Evolutionary conservation across 2,888 invertebrate genomes (phyloP), one percentile per base, ranked within the genome.

Genomic region (Empis stercorea): DNA sequence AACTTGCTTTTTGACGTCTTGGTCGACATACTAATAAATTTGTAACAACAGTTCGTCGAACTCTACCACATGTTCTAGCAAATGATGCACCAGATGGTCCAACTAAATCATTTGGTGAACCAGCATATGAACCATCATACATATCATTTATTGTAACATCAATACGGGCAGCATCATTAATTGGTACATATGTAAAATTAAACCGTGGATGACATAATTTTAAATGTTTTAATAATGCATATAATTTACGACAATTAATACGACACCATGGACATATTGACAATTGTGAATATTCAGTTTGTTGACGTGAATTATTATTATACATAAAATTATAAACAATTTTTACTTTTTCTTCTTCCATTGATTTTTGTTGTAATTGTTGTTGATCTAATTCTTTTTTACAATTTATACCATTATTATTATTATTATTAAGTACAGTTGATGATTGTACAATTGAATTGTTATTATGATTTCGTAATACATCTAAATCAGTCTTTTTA

Each of bases 261-360:
- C 86, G 86, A 66, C 96, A 96, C 95, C 95, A 96, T 1, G 96
- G 95, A 64, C 96, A 96, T 62, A 86, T 85, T 44, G 93, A 75
- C 71, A 94, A 92, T 61, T 89, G 87, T 52, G 91, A 85, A 10
- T 92, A 89, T 70, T 94, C 94, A 1, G 94, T 95, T 71, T 94
- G 94, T 63, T 95, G 95, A 41, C 93, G 76, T 39, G 88, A 89
- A 65, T 91, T 93, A 69, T 92, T 93, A 69, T 92, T 93, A 66
- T 93, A 94, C 56, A 93, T 78, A 72, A 96, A 96, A 71, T 95
- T 94, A 71, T 95, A 96, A 54, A 92, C 87, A 54, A 95, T 87
- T 70, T 88, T 85, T 55, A 84, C 76, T 20, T 80, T 78, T 55
- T 74, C 72, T 30, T 66, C 61, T 40, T 49, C 42, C 11, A 37